phyloP scores from a whole-genome alignment of 1,140 invertebrate genomes.

The Euura saliciscinereae region DNA sequence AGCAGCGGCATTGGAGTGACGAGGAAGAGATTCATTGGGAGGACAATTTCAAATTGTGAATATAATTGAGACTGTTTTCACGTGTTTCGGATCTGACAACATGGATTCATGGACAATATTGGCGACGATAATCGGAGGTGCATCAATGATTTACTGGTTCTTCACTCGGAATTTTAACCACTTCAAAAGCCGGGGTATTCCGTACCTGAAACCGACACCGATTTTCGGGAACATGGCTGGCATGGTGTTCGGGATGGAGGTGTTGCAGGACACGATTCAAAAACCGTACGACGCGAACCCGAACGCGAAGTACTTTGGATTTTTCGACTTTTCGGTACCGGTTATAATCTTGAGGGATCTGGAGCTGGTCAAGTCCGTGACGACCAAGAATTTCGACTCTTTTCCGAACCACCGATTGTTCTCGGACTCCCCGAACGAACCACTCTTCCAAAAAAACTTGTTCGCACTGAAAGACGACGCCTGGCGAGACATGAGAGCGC shows the following conservation, averaged over 20 bases:
- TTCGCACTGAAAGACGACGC: conserved; percentile 59
- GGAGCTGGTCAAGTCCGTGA: conserved; percentile 64
- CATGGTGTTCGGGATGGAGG: conserved; percentile 16
- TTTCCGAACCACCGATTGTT: conserved; percentile 63
- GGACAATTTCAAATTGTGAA: no score
- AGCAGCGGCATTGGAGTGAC: no score
- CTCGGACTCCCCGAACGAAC: conserved; percentile 53
- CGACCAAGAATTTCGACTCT: conserved; percentile 69
- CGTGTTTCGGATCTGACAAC: neutral
- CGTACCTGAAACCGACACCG: conserved; percentile 25
- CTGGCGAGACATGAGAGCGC: conserved; percentile 64
- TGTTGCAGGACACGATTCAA: conserved; percentile 21
- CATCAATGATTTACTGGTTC: neutral
- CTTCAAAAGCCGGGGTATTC: conserved; percentile 28
- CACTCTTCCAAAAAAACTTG: conserved; percentile 59
- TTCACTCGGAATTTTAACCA: conserved; percentile 2
- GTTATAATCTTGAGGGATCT: conserved; percentile 64
- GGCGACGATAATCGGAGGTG: neutral
- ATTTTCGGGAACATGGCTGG: conserved; percentile 31
- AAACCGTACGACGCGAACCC: neutral
- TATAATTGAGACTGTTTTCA: no score
- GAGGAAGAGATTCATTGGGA: no score
- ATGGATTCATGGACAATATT: neutral
- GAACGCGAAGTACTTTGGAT: conserved; percentile 47
- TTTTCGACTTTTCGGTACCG: conserved; percentile 59